Percentiles rank a stretch among this genome's conserved stretches.
Conservation (phyloP, 2,888 invertebrate species). For the Podotricha telesiphe region DNA sequence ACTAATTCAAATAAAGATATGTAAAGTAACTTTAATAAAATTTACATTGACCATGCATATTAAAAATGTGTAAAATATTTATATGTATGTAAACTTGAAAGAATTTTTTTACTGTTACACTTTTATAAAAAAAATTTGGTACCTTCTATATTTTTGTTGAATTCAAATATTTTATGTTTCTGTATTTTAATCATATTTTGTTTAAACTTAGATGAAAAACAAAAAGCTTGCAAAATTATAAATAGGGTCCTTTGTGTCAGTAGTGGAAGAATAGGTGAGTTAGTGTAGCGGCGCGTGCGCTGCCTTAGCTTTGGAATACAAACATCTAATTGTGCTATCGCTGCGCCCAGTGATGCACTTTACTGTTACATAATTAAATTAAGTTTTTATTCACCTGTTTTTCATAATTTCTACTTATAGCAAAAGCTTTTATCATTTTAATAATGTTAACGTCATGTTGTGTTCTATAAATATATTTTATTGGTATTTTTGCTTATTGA, state of each 20-base stretch:
- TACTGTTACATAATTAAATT: slow-evolving; percentile 1
- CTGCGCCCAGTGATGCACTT: slow-evolving; percentile 55
- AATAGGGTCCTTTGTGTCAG: slow-evolving; percentile 36
- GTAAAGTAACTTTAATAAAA: too few species aligned
- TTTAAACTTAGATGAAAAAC: neutral
- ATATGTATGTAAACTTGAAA: too few species aligned
- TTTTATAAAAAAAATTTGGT: too few species aligned
- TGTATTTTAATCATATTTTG: neutral
- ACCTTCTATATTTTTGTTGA: too few species aligned
- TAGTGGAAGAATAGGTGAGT: slow-evolving; percentile 39
- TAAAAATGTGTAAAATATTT: neutral
- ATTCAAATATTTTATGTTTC: neutral
- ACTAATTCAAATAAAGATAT: neutral
- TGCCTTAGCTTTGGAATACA: slow-evolving; percentile 56
- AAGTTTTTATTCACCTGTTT: neutral
- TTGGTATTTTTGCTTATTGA: too few species aligned
- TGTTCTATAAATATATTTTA: too few species aligned
- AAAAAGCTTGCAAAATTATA: neutral
- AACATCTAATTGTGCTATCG: slow-evolving; percentile 69
- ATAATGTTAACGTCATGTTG: too few species aligned
- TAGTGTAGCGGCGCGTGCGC: slow-evolving; percentile 58
- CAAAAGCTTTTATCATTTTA: too few species aligned
- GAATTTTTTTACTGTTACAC: too few species aligned
- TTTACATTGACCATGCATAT: neutral
- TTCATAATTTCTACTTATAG: neutral